These are phyloP conservation scores for Bellardia bayeri DNA, from an alignment of 2,888 invertebrate species.

Conservation along the genomic window DNA sequence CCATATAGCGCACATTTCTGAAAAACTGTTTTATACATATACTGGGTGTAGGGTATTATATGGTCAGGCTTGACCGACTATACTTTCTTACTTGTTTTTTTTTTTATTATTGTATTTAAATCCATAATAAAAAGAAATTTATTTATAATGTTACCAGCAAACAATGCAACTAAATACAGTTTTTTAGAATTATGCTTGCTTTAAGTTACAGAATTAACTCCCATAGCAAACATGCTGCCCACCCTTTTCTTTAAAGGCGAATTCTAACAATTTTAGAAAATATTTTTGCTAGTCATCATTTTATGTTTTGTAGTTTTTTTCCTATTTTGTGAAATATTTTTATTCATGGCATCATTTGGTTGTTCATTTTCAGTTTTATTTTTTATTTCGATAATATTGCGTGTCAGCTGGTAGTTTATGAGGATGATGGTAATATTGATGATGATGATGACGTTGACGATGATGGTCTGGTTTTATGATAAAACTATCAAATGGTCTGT, in stretches of 20 bases:
- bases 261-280: slow-evolving; percentile 9
- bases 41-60: no score
- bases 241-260: not conserved
- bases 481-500: slow-evolving; percentile 61
- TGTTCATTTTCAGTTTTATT: slow-evolving; percentile 21
- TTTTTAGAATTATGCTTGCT: not conserved
- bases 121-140: slow-evolving; percentile 43
- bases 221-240: not conserved
- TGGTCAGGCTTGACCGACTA: no score
- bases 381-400: slow-evolving; percentile 54
- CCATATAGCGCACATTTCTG: no score
- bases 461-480: slow-evolving; percentile 53
- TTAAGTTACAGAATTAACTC: slow-evolving; percentile 31
- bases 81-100: no score
- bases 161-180: slow-evolving; percentile 19
- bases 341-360: slow-evolving; percentile 23
- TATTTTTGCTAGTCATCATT: slow-evolving; percentile 65
- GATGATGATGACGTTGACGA: slow-evolving; percentile 11
- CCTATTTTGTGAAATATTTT: slow-evolving; percentile 30
- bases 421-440: not conserved
- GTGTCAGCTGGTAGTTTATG: slow-evolving; percentile 61
- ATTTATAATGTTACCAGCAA: slow-evolving; percentile 35
- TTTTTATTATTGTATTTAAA: slow-evolving; percentile 14
- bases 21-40: no score
- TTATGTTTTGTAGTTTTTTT: slow-evolving; percentile 25